These are phyloP conservation scores for Drosophila recens DNA, from an alignment of 2,888 invertebrate genomes.

Conservation along the genomic window DNA sequence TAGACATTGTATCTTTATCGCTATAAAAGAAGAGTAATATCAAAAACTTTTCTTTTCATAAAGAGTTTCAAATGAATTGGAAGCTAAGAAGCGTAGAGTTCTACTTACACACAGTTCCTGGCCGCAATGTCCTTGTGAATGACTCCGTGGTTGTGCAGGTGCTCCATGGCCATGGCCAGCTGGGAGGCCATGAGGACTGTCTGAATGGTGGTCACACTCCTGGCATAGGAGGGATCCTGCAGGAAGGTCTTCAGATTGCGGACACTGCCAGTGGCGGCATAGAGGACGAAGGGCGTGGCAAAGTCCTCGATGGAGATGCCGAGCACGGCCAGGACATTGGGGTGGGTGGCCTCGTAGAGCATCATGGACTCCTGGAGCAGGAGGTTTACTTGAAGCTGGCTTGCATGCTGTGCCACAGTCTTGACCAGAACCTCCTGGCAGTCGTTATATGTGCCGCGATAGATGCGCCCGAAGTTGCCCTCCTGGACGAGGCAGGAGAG, in stretches of 20 bases:
- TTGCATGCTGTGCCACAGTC: constrained; percentile 96
- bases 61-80: too few species aligned
- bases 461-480: constrained; percentile 95
- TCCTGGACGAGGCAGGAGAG: constrained; percentile 92
- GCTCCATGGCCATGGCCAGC: constrained; percentile 93
- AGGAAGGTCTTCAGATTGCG: constrained; percentile 85
- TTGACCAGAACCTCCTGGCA: constrained; percentile 93
- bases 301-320: constrained; percentile 96
- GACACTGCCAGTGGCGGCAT: constrained; percentile 87
- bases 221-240: constrained; percentile 83
- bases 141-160: constrained; percentile 94
- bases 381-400: constrained; percentile 94
- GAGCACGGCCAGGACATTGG: constrained; percentile 92
- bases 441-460: constrained; percentile 92
- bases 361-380: constrained; percentile 91
- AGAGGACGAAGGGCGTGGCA: constrained; percentile 94
- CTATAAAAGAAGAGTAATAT: too few species aligned
- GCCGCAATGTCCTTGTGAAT: constrained; percentile 96
- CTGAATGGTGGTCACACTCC: constrained; percentile 89
- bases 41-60: too few species aligned
- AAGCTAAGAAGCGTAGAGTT: too few species aligned
- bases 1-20: too few species aligned
- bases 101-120: constrained; percentile 95
- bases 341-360: constrained; percentile 88
- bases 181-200: constrained; percentile 94